These are phyloP conservation scores for Alces alces DNA, from an alignment of 2,113 vertebrate genomes.

Conservation along the genomic window DNA sequence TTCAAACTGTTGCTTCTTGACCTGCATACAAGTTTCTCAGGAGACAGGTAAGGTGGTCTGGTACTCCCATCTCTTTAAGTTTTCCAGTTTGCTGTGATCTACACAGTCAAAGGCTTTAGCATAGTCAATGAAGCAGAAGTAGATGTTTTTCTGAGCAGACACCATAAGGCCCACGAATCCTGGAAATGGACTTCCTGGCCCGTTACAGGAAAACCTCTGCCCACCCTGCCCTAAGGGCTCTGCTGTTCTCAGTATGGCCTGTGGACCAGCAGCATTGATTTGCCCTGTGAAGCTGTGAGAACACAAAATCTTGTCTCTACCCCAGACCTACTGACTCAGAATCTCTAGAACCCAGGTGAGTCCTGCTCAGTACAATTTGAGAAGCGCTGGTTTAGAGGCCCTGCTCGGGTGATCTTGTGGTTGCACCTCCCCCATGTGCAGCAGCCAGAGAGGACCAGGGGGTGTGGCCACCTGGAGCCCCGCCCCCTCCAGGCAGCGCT, in stretches of 20 bases:
- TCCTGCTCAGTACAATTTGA: neutral
- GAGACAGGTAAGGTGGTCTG: too few relatives aligned
- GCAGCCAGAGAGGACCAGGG: neutral
- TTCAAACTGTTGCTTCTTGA: too few relatives aligned
- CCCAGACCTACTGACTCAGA: neutral
- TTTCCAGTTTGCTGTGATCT: too few relatives aligned
- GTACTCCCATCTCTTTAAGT: too few relatives aligned
- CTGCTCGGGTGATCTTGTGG: neutral
- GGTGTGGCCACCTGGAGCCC: neutral
- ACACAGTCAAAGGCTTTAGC: too few relatives aligned
- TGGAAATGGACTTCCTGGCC: neutral
- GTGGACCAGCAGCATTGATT: too few relatives aligned
- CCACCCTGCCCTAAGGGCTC: fast-evolving
- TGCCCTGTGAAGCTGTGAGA: neutral
- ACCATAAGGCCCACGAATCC: neutral
- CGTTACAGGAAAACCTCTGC: neutral
- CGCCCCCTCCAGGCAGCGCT: fast-evolving
- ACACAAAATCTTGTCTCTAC: fast-evolving
- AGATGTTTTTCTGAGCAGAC: too few relatives aligned
- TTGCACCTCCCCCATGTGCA: fast-evolving
- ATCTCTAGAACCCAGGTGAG: neutral
- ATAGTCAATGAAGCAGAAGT: too few relatives aligned
- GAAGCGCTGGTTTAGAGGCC: neutral
- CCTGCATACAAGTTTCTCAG: too few relatives aligned
- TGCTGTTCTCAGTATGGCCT: fast-evolving